phyloP scores from a whole-genome alignment of 92 coral and sea anemone genomes.

The Epizoanthus rinbou region DNA sequence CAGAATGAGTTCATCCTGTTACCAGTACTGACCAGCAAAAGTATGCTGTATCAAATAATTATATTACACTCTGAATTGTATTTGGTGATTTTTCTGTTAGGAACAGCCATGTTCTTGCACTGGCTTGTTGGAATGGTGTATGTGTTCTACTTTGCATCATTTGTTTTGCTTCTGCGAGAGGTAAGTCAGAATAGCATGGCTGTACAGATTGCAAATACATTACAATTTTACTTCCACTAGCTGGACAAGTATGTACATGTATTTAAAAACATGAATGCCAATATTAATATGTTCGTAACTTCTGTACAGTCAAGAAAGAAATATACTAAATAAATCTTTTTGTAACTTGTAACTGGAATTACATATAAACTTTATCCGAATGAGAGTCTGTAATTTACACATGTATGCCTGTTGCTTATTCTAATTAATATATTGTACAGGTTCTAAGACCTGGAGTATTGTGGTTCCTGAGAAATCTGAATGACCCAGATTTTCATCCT shows the following conservation, averaged over 20 bases:
- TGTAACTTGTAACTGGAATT: too few species aligned
- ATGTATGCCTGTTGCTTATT: not conserved
- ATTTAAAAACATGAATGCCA: too few species aligned
- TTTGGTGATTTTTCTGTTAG: conserved; percentile 35
- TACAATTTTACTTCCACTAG: too few species aligned
- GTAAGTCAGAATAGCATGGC: conserved; percentile 2
- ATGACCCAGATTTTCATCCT: conserved; percentile 98
- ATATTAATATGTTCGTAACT: too few species aligned
- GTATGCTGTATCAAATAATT: not conserved
- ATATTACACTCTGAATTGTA: not conserved
- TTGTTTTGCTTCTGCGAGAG: conserved; percentile 89
- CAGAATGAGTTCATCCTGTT: too few species aligned
- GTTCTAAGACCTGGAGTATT: conserved; percentile 96
- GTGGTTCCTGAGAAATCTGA: conserved; percentile 96
- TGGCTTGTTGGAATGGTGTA: conserved; percentile 99
- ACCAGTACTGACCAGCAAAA: too few species aligned
- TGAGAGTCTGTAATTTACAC: not conserved
- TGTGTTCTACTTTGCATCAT: conserved; percentile 99
- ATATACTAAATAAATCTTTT: too few species aligned
- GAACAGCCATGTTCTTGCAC: conserved; percentile 97
- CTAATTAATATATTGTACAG: conserved; percentile 8
- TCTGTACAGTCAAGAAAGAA: too few species aligned
- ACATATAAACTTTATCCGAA: not conserved
- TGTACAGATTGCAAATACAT: not conserved
- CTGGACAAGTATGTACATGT: too few species aligned